Conservation (phyloP, 2,888 invertebrate species). For the Drosophila subquinaria region DNA sequence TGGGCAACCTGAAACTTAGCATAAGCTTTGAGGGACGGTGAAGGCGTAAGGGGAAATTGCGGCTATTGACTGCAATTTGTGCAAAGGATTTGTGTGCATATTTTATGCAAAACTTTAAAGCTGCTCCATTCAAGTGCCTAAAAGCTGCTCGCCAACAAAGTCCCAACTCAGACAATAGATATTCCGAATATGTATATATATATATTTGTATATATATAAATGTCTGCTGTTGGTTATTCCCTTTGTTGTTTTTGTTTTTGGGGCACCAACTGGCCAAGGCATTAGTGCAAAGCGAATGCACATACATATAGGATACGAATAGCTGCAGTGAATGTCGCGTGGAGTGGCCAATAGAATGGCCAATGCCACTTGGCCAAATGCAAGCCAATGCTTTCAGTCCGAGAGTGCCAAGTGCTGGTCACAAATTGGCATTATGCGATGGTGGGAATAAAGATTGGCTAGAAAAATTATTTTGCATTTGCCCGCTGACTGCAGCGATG, state of each 20-base stretch:
- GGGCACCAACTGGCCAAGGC: conserved; percentile 33
- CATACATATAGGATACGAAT: conserved; percentile 36
- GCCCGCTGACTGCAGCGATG: conserved; percentile 41
- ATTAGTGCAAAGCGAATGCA: conserved; percentile 69
- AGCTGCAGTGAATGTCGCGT: conserved; percentile 4
- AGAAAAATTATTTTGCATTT: conserved; percentile 49
- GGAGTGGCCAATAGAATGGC: conserved; percentile 39
- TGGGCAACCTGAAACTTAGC: conserved; percentile 67
- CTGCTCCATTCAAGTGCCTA: conserved; percentile 41
- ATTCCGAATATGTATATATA: conserved; percentile 17
- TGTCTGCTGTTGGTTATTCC: conserved; percentile 22
- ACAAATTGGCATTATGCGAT: conserved; percentile 57
- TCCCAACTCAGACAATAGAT: conserved; percentile 43
- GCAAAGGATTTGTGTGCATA: conserved; percentile 69
- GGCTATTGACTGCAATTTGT: conserved; percentile 76
- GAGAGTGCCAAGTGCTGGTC: conserved; percentile 24
- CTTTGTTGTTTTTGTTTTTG: conserved; percentile 14
- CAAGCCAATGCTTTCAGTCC: conserved; percentile 26
- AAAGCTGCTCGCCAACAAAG: conserved; percentile 52
- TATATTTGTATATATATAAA: conserved; percentile 16
- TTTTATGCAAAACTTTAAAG: conserved; percentile 70
- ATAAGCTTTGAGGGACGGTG: conserved; percentile 51
- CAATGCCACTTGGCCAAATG: conserved; percentile 26
- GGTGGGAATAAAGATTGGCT: conserved; percentile 31
- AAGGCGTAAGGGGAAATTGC: not conserved